Percentiles rank a stretch among this genome's conserved stretches.
phyloP scores from a whole-genome alignment of 2,797 vertebrate genomes.

The Corythornis leucogaster region DNA sequence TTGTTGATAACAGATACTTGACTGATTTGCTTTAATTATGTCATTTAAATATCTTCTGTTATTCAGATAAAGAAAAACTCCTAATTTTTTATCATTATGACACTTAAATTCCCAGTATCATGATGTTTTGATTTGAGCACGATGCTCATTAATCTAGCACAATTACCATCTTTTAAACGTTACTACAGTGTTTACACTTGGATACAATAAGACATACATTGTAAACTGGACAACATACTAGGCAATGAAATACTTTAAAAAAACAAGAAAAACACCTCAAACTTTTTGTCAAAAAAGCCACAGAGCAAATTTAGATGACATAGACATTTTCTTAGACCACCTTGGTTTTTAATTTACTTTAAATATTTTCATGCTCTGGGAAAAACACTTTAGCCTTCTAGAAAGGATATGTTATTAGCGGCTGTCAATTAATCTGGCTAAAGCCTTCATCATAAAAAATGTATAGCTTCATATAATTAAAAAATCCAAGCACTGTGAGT shows the following conservation, averaged over 20 bases:
- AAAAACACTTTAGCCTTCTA: conserved; percentile 54
- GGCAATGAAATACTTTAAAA: not conserved
- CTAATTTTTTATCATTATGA: not conserved
- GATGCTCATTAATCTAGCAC: not conserved
- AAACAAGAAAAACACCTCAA: not conserved
- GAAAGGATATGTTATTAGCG: conserved; percentile 70
- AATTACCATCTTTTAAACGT: conserved; percentile 5
- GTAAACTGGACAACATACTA: not conserved
- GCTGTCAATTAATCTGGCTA: conserved; percentile 69
- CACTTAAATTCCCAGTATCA: not conserved
- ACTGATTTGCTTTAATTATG: conserved; percentile 11
- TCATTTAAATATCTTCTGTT: not conserved
- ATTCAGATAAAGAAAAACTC: not conserved
- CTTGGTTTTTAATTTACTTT: conserved; percentile 63
- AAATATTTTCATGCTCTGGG: conserved; percentile 58
- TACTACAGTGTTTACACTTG: not conserved
- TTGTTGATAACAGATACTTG: conserved; percentile 7
- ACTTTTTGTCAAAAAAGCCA: conserved; percentile 24
- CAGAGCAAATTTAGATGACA: conserved; percentile 33
- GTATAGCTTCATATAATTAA: conserved; percentile 77
- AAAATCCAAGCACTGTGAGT: conserved; percentile 71
- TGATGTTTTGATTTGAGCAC: not conserved
- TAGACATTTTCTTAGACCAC: conserved; percentile 31
- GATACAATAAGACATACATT: not conserved
- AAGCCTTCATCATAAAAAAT: conserved; percentile 79